Evolutionary conservation across 1,140 invertebrate genomes (phyloP).

Genomic region (Gonioctena quinquepunctata): DNA sequence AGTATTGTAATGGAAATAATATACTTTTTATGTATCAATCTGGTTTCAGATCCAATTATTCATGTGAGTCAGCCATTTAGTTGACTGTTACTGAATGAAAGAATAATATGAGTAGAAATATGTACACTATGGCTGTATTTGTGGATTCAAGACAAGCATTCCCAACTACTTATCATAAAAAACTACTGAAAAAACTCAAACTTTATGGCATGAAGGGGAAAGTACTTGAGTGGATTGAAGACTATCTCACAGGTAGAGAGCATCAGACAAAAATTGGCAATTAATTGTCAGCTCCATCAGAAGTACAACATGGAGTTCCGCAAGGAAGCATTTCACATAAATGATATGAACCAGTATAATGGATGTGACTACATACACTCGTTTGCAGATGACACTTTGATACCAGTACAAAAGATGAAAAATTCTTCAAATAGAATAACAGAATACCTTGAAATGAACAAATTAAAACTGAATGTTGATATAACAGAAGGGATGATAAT

Average conservation of each 20-base stretch:
- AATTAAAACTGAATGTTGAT: background rate
- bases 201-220: background rate
- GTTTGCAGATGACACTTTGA: no score
- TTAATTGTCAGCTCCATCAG: background rate
- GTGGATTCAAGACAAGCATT: no score
- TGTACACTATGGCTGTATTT: no score
- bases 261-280: background rate
- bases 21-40: conserved; percentile 9
- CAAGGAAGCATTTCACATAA: no score
- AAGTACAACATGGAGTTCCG: no score
- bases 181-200: background rate
- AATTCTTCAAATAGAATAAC: background rate
- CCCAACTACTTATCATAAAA: no score
- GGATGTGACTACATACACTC: no score
- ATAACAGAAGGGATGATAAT: background rate
- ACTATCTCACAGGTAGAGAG: background rate
- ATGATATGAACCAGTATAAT: no score
- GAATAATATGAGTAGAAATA: no score
- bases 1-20: conserved; percentile 1
- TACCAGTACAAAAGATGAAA: no score
- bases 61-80: background rate
- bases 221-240: background rate
- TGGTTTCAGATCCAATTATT: background rate
- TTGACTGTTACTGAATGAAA: background rate
- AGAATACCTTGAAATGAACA: background rate